These are phyloP conservation scores for Eilema sororculum DNA, from an alignment of 2,888 invertebrate genomes.

Conservation along the genomic window DNA sequence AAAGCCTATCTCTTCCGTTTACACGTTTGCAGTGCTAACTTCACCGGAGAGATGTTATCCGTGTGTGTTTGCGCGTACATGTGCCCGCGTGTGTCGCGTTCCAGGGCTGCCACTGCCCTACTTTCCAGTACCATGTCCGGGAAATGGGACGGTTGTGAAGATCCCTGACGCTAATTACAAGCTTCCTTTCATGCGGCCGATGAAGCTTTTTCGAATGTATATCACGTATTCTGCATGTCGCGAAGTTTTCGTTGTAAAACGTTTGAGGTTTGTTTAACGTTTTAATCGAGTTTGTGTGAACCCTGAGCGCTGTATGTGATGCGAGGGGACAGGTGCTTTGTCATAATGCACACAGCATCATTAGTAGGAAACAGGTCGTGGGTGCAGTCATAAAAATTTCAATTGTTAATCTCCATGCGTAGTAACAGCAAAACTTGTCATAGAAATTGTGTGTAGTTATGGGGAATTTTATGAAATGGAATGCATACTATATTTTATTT, in stretches of 20 bases:
- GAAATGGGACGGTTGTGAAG: conserved; percentile 49
- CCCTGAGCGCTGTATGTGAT: conserved; percentile 38
- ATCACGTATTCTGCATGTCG: conserved; percentile 53
- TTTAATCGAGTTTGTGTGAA: conserved; percentile 49
- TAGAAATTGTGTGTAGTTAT: conserved; percentile 26
- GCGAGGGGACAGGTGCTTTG: conserved; percentile 43
- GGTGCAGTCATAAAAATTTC: conserved; percentile 73
- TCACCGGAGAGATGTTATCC: conserved; percentile 48
- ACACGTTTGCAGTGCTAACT: conserved; percentile 79
- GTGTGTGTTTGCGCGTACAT: conserved; percentile 34
- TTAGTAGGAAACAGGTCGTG: conserved; percentile 66
- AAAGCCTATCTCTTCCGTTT: conserved; percentile 82
- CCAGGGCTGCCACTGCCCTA: conserved; percentile 62
- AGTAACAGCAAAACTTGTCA: conserved; percentile 46
- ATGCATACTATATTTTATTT: neutral
- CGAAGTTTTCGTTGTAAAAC: conserved; percentile 39
- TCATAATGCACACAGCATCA: conserved; percentile 67
- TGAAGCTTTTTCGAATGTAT: conserved; percentile 51
- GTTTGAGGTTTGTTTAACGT: conserved; percentile 44
- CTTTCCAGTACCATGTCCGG: conserved; percentile 43
- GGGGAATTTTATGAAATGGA: conserved; percentile 6
- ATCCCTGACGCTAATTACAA: conserved; percentile 55
- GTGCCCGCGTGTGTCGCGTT: conserved; percentile 29
- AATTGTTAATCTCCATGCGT: conserved; percentile 74
- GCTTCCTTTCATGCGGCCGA: conserved; percentile 50